Evolutionary conservation across 2,797 vertebrate genomes (phyloP).

Genomic region (Enteromius fasciolatus): DNA sequence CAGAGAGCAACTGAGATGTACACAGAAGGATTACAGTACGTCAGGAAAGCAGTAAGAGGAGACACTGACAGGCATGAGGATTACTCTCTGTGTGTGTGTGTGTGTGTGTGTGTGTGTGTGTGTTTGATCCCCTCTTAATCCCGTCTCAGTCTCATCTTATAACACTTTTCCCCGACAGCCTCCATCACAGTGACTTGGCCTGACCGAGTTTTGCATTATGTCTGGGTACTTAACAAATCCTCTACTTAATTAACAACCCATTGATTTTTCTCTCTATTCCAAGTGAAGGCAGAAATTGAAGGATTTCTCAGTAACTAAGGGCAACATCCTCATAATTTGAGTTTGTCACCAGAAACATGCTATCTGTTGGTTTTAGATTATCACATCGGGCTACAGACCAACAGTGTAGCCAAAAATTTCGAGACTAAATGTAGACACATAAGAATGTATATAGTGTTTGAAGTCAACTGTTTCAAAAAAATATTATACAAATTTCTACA

Average conservation of each 20-base stretch:
- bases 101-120: background rate
- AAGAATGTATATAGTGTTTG: background rate
- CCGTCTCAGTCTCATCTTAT: constrained; percentile 55
- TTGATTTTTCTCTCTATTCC: constrained; percentile 46
- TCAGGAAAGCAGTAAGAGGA: constrained; percentile 33
- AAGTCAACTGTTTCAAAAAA: too few relatives aligned
- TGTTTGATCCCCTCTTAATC: constrained; percentile 55
- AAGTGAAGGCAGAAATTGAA: constrained; percentile 35
- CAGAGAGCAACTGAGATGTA: constrained; percentile 28
- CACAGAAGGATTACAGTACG: constrained; percentile 36
- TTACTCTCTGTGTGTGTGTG: constrained; percentile 30
- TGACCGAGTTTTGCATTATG: constrained; percentile 31
- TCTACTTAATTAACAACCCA: constrained; percentile 55
- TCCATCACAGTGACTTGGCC: constrained; percentile 51
- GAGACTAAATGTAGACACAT: background rate
- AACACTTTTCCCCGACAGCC: constrained; percentile 42
- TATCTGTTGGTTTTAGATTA: constrained; percentile 6
- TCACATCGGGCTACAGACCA: background rate
- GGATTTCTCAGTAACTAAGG: constrained; percentile 26
- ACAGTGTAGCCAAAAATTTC: background rate
- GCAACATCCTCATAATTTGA: background rate
- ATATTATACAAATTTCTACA: background rate
- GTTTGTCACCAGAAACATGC: background rate
- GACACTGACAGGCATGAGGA: constrained; percentile 16
- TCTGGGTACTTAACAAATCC: constrained; percentile 55